These are phyloP conservation scores for Eupithecia inturbata DNA, from an alignment of 2,888 invertebrate genomes.

Conservation along the genomic window DNA sequence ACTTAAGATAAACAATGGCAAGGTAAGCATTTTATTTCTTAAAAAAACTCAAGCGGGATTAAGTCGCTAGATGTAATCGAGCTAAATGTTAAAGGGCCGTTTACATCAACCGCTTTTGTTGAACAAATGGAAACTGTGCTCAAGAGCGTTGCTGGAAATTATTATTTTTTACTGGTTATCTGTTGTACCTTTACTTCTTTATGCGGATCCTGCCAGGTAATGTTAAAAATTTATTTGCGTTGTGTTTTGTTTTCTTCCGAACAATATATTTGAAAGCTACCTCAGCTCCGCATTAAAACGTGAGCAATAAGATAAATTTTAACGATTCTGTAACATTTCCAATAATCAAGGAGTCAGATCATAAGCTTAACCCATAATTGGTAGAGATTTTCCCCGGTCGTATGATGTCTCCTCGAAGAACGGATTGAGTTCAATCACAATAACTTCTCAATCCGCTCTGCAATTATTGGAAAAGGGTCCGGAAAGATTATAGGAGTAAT, in stretches of 20 bases:
- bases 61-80: slow-evolving; percentile 67
- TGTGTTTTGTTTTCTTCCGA: neutral
- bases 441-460: slow-evolving; percentile 48
- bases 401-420: slow-evolving; percentile 30
- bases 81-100: slow-evolving; percentile 73
- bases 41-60: slow-evolving; percentile 54
- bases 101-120: slow-evolving; percentile 75
- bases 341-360: slow-evolving; percentile 6
- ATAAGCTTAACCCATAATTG: slow-evolving; percentile 19
- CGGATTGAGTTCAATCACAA: slow-evolving; percentile 44
- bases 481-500: slow-evolving; percentile 48
- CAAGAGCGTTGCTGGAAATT: slow-evolving; percentile 58
- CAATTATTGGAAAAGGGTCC: slow-evolving; percentile 54
- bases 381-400: slow-evolving; percentile 36
- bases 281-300: neutral
- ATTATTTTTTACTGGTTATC: slow-evolving; percentile 55
- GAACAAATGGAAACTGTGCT: slow-evolving; percentile 74
- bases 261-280: neutral
- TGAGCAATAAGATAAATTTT: neutral
- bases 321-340: neutral
- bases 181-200: slow-evolving; percentile 33
- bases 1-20: slow-evolving; percentile 18
- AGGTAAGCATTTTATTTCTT: slow-evolving; percentile 48
- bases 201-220: slow-evolving; percentile 16
- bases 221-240: slow-evolving; percentile 14